phyloP scores from a whole-genome alignment of 1,140 invertebrate species.

The Heliconius congener region DNA sequence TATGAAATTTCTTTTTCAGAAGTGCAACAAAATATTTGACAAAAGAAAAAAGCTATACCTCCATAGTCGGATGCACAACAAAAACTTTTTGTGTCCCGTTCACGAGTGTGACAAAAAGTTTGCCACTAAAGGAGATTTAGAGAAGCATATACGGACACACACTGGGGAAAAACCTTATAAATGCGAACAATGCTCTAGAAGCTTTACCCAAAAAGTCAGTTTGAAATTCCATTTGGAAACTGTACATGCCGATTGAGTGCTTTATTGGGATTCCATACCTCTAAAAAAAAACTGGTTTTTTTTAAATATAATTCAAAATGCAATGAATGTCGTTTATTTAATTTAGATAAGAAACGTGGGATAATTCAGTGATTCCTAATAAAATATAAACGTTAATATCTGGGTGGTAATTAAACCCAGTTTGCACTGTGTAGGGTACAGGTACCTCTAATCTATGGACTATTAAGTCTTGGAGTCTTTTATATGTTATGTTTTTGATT shows the following conservation, averaged over 20 bases:
- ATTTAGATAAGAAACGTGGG: no score
- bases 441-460: no score
- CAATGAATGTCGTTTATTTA: no score
- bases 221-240: conserved; percentile 63
- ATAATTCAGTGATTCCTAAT: no score
- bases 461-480: no score
- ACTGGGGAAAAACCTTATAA: conserved; percentile 68
- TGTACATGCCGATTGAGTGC: conserved; percentile 39
- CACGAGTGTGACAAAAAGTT: conserved; percentile 84
- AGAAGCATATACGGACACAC: conserved; percentile 71
- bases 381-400: no score
- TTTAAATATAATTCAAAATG: no score
- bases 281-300: no score
- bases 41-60: conserved; percentile 62
- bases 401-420: no score
- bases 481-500: no score
- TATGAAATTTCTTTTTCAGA: conserved; percentile 45
- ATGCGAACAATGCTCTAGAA: conserved; percentile 63
- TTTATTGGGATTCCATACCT: no score
- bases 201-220: conserved; percentile 76
- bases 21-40: conserved; percentile 58
- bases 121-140: conserved; percentile 63
- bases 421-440: no score
- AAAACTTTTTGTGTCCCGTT: conserved; percentile 49
- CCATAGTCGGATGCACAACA: conserved; percentile 79